Percentiles rank a stretch among this genome's conserved stretches.
These are phyloP conservation scores for Novumbra hubbsi DNA, from an alignment of 2,797 vertebrate genomes.

Conservation along the genomic window DNA sequence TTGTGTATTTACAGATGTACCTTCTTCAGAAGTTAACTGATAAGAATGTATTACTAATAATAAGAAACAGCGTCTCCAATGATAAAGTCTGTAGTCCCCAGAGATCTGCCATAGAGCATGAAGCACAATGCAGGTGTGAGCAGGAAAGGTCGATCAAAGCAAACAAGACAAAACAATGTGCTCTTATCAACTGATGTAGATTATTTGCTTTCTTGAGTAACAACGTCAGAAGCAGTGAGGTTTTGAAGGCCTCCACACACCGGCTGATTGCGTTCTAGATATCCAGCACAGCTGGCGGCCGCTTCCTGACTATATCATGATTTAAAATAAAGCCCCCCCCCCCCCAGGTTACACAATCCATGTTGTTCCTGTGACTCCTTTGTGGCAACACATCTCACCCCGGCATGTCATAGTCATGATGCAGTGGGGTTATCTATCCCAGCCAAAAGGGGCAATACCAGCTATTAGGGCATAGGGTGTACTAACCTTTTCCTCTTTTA, in stretches of 20 bases:
- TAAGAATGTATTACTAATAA: background rate
- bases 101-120: background rate
- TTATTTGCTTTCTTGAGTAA: conserved; percentile 39
- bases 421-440: too few relatives aligned
- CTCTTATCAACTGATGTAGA: conserved; percentile 41
- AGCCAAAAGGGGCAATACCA: too few relatives aligned
- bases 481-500: too few relatives aligned
- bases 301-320: conserved; percentile 66
- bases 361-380: too few relatives aligned
- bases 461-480: too few relatives aligned
- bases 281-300: conserved; percentile 65
- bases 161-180: conserved; percentile 13
- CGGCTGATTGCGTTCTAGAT: conserved; percentile 61
- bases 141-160: background rate
- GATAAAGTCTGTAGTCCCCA: background rate
- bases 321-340: conserved; percentile 58
- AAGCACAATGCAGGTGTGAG: background rate
- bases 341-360: too few relatives aligned
- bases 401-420: too few relatives aligned
- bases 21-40: background rate
- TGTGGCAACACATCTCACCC: too few relatives aligned
- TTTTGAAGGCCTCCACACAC: conserved; percentile 44
- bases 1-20: too few relatives aligned
- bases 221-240: conserved; percentile 41
- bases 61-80: background rate